These are phyloP conservation scores for Hyalella azteca DNA, from an alignment of 2,888 invertebrate species.

Conservation along the genomic window DNA sequence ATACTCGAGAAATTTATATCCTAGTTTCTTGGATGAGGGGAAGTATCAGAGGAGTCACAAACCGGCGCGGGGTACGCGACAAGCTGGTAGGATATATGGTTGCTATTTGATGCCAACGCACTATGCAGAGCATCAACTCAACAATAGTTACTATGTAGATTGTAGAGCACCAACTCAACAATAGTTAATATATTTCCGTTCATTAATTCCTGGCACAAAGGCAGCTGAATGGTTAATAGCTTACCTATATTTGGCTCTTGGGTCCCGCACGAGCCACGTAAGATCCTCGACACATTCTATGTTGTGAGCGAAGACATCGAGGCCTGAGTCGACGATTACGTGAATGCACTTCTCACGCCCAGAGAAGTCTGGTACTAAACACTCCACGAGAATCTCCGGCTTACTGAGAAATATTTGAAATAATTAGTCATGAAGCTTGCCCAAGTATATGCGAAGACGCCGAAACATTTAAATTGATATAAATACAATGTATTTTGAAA, in stretches of 20 bases:
- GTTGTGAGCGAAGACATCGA: slow-evolving; percentile 98
- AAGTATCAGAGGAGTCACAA: too few species aligned
- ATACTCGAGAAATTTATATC: not conserved
- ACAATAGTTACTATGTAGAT: too few species aligned
- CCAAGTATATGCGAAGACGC: too few species aligned
- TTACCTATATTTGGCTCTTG: slow-evolving; percentile 82
- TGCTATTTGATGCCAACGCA: not conserved
- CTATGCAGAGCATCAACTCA: too few species aligned
- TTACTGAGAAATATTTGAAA: not conserved
- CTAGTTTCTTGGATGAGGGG: too few species aligned
- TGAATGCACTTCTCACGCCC: slow-evolving; percentile 78
- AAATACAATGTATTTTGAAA: too few species aligned
- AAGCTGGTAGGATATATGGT: too few species aligned
- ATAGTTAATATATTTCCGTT: too few species aligned
- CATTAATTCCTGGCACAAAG: not conserved
- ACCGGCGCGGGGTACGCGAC: too few species aligned
- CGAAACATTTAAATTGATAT: too few species aligned
- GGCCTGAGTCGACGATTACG: slow-evolving; percentile 77
- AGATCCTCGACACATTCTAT: slow-evolving; percentile 93
- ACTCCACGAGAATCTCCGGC: slow-evolving; percentile 87
- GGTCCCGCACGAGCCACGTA: slow-evolving; percentile 91
- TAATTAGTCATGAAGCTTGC: too few species aligned
- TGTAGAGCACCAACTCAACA: too few species aligned
- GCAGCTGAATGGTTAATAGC: not conserved
- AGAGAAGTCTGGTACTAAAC: slow-evolving; percentile 94